Conservation (phyloP, 1,140 invertebrate species). For the Babylonia areolata region DNA sequence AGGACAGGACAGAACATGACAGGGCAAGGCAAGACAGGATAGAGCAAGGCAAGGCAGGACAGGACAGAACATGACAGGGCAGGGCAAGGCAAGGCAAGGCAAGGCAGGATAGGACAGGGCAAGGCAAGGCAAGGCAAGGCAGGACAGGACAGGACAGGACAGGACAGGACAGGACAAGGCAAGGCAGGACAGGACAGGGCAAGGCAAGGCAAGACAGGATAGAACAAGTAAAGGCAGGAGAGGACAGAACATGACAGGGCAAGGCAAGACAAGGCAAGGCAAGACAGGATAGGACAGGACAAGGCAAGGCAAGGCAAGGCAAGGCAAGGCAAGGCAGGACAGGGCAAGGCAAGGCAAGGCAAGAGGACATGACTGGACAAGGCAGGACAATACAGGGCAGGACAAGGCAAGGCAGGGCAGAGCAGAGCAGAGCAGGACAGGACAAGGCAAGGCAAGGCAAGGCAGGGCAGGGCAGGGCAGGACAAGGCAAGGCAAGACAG, state of each 20-base stretch:
- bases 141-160: constrained; percentile 29
- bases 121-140: constrained; percentile 37
- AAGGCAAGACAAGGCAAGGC: constrained; percentile 12
- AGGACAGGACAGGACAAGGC: constrained; percentile 26
- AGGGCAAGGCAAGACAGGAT: too few relatives aligned
- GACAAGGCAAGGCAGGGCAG: neutral
- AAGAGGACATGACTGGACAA: too few relatives aligned
- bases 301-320: too few relatives aligned
- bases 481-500: neutral
- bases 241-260: too few relatives aligned
- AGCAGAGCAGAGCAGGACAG: neutral
- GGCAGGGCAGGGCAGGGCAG: too few relatives aligned
- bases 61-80: too few relatives aligned
- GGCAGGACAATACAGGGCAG: too few relatives aligned
- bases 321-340: too few relatives aligned
- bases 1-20: too few relatives aligned
- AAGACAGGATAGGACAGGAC: neutral
- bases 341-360: too few relatives aligned
- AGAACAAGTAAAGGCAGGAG: too few relatives aligned
- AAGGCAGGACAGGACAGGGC: constrained; percentile 30
- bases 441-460: neutral
- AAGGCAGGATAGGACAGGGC: constrained; percentile 15
- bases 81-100: constrained; percentile 31
- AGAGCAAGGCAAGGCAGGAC: constrained; percentile 23
- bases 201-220: constrained; percentile 15